phyloP scores from a whole-genome alignment of 2,888 invertebrate genomes.

The Drosophila subquinaria region DNA sequence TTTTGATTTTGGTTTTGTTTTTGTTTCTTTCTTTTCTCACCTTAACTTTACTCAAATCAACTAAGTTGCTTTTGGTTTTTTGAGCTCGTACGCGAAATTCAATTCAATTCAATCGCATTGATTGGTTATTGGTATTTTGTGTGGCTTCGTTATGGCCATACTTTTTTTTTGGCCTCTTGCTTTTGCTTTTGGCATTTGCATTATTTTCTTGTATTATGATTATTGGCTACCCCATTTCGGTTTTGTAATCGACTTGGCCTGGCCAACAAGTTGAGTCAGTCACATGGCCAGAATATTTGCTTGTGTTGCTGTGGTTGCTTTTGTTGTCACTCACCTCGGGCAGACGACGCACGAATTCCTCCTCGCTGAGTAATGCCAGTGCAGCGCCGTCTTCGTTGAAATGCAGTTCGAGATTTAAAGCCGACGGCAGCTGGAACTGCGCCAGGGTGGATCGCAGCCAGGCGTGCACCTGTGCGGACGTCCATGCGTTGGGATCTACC shows the following conservation, averaged over 20 bases:
- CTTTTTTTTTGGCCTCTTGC: constrained; percentile 21
- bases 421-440: constrained; percentile 91
- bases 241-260: constrained; percentile 56
- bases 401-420: constrained; percentile 90
- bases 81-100: constrained; percentile 69
- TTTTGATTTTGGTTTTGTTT: constrained; percentile 49
- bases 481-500: constrained; percentile 94
- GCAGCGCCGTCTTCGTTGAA: constrained; percentile 93
- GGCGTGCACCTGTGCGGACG: constrained; percentile 92
- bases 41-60: constrained; percentile 16
- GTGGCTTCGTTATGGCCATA: constrained; percentile 46
- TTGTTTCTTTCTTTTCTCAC: constrained; percentile 38
- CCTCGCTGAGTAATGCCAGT: constrained; percentile 92
- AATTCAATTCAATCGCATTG: constrained; percentile 75
- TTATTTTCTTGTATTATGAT: constrained; percentile 59
- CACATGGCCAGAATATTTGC: constrained; percentile 26
- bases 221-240: constrained; percentile 54
- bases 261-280: constrained; percentile 51
- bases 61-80: constrained; percentile 41
- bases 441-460: constrained; percentile 96
- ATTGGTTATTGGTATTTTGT: constrained; percentile 62
- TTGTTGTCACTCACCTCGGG: constrained; percentile 88
- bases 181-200: constrained; percentile 52
- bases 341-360: constrained; percentile 93
- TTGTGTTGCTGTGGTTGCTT: not conserved